phyloP scores from a whole-genome alignment of 1,140 invertebrate species.

The Penaeus indicus region DNA sequence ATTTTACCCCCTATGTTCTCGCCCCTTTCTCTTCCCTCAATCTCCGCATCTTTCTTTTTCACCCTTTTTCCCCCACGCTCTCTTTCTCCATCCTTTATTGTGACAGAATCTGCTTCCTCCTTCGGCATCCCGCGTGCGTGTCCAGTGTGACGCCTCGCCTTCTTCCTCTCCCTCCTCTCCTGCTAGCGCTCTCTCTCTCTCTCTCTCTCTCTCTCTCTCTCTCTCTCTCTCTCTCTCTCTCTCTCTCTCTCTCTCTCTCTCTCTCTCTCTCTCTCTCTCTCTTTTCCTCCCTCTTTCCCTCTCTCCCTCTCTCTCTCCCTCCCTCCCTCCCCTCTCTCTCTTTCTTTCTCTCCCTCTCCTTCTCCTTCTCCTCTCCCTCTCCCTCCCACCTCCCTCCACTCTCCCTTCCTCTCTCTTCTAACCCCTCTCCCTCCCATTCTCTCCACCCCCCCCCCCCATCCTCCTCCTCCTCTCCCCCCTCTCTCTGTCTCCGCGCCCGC shows the following conservation, averaged over 20 bases:
- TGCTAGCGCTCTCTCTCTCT: slow-evolving; percentile 12
- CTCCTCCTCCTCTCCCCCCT: not conserved
- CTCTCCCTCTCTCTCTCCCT: not conserved
- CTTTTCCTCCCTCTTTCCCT: not conserved
- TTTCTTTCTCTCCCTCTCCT: not conserved
- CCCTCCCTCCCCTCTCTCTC: not conserved
- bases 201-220: slow-evolving; percentile 39
- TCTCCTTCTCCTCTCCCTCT: not conserved
- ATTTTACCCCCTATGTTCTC: no score
- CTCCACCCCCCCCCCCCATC: not conserved
- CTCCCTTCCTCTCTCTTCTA: not conserved
- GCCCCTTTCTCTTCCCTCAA: no score
- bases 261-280: not conserved
- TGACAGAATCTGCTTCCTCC: no score
- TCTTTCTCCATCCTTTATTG: no score
- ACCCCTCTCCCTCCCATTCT: not conserved
- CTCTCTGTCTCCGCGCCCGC: not conserved
- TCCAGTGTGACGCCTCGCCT: no score
- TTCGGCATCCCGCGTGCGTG: no score
- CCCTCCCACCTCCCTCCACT: not conserved
- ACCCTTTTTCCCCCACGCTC: no score
- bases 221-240: slow-evolving; percentile 24
- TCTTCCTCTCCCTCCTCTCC: not conserved
- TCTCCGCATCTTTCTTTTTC: no score
- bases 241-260: slow-evolving; percentile 2